These are phyloP conservation scores for Cotesia vestalis DNA, from an alignment of 1,140 invertebrate genomes.

Conservation along the genomic window DNA sequence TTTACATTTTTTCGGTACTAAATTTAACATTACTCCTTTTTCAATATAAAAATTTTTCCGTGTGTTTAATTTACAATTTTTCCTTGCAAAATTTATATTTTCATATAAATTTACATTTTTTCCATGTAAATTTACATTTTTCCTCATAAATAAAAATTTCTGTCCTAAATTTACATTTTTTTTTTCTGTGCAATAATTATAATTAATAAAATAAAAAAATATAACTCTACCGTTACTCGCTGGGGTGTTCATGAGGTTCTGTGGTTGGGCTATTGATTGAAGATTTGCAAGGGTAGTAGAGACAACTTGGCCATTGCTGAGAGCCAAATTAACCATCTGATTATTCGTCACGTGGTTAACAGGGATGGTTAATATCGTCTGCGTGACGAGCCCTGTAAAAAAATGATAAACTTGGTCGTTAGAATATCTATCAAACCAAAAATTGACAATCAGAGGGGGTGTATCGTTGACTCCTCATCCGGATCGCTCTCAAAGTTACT, in stretches of 20 bases:
- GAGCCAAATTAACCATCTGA: conserved; percentile 81
- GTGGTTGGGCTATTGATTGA: conserved; percentile 79
- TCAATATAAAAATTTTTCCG: too few species aligned
- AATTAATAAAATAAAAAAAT: neutral
- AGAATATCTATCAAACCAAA: neutral
- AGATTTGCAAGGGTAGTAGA: conserved; percentile 85
- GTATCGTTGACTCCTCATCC: conserved; percentile 38
- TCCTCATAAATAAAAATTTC: too few species aligned
- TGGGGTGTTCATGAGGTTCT: conserved; percentile 70
- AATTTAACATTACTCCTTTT: too few species aligned
- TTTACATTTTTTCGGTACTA: too few species aligned
- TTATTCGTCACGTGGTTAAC: conserved; percentile 84
- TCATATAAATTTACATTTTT: too few species aligned
- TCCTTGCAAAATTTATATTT: too few species aligned
- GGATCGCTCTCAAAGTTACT: conserved; percentile 57
- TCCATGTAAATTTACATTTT: too few species aligned
- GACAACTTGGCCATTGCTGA: conserved; percentile 84
- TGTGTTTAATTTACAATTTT: too few species aligned
- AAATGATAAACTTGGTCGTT: neutral
- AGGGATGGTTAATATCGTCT: conserved; percentile 93
- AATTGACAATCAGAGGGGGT: conserved; percentile 34
- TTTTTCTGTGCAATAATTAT: too few species aligned
- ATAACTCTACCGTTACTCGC: conserved; percentile 63
- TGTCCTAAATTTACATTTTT: too few species aligned
- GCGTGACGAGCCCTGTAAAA: conserved; percentile 84